Evolutionary conservation across 2,888 invertebrate genomes (phyloP).

Genomic region (Amaurobius ferox): DNA sequence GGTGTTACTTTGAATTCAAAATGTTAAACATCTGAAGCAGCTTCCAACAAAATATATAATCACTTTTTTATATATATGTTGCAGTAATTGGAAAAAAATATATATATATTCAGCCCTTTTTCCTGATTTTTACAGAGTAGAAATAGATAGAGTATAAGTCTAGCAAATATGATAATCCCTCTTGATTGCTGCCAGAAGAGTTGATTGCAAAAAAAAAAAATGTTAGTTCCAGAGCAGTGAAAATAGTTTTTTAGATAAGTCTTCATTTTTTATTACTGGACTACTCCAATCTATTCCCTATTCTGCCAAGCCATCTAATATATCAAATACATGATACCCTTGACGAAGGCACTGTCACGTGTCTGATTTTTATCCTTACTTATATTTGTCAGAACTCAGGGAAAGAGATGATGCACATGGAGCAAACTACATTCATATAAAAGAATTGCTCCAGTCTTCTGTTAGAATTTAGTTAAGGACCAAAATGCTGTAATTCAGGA

Average conservation of each 20-base stretch:
- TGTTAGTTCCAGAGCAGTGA: neutral
- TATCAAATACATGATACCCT: neutral
- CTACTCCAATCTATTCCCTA: neutral
- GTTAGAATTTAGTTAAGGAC: slow-evolving; percentile 54
- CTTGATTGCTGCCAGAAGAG: neutral
- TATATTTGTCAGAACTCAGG: slow-evolving; percentile 60
- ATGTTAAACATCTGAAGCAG: slow-evolving; percentile 1
- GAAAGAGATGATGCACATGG: slow-evolving; percentile 59
- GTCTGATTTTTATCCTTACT: slow-evolving; percentile 31
- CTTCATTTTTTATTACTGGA: too few species aligned
- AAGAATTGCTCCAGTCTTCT: slow-evolving; percentile 38
- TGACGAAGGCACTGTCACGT: slow-evolving; percentile 32
- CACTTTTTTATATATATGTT: slow-evolving; percentile 19
- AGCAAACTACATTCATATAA: slow-evolving; percentile 32
- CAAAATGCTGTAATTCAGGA: slow-evolving; percentile 44
- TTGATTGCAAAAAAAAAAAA: neutral
- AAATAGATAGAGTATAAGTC: neutral
- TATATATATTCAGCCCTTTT: neutral
- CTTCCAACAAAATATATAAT: slow-evolving; percentile 16
- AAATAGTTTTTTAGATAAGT: neutral
- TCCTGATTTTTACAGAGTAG: slow-evolving; percentile 1
- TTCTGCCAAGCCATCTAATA: neutral
- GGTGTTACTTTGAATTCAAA: slow-evolving; percentile 5
- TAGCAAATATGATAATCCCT: neutral
- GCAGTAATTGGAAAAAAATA: slow-evolving; percentile 12